Base-by-base conservation (phyloP, 2,888 invertebrate genomes). In the Agriopis aurantiaria region DNA sequence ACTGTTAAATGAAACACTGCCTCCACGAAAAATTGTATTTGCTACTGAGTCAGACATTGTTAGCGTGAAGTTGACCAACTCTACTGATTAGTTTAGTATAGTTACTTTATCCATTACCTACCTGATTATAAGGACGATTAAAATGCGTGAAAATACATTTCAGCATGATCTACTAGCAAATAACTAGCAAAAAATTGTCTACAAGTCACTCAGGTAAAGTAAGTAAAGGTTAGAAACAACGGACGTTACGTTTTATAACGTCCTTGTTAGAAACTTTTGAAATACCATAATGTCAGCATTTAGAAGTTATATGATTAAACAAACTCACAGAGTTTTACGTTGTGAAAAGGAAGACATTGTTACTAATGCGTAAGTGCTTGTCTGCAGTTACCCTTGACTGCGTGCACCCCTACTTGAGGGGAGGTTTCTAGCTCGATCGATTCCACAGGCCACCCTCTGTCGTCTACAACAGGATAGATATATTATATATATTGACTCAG, bases 381-480 rank as follows among this genome's bases (percentile, higher is more conserved):
- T 71, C 72, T 72, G 63, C 49, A 79, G 78, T 79, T 85, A 83
- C 88, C 86, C 88, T 86, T 87, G 85, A 82, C 53, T 70, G 70
- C 65, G 73, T 82, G 79, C 83, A 79, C 80, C 82, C 75, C 78
- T 78, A 80, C 77, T 66, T 68, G 68, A 82, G 82, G 85, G 82
- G 86, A 76, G 78, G 72, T 72, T 63, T 46, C 79, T 79, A 33
- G 33, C 33, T 77, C 82, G 85, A 91, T 91, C 91, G 91, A 92
- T 91, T 75, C 72, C 74, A 75, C 83, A 82, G 85, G 76, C 80
- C 85, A 85, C 61, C 90, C 90, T 89, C 85, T 85, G 75, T 71
- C 62, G 73, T 64, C 64, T 74, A 76, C 78, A 80, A 80, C 80
- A 81, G 82, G 67, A 84, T 87, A 87, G 85, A 84, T 77, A 70